A percentile compares a stretch with the other conserved stretches of the same genome.
Conservation (phyloP, 2,888 invertebrate species). For the Stramonita haemastoma region DNA sequence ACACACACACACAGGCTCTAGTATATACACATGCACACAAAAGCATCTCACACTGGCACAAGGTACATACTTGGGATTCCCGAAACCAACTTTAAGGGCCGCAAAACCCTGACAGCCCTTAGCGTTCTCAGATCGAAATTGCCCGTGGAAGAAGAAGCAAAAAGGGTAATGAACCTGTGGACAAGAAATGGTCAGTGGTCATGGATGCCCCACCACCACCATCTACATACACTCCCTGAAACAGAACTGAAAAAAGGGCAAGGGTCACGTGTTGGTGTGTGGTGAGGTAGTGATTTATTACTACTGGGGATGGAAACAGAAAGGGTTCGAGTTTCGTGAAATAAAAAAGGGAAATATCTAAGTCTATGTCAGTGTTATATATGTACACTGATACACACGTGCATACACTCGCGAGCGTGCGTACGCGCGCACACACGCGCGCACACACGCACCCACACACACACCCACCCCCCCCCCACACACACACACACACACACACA, state of each 20-base stretch:
- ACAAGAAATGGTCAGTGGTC: constrained; percentile 42
- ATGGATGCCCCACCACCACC: constrained; percentile 13
- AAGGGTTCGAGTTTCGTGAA: too few species aligned
- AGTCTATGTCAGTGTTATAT: too few species aligned
- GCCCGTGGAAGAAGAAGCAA: constrained; percentile 57
- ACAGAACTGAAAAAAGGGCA: background rate
- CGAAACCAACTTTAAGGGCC: constrained; percentile 99
- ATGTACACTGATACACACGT: too few species aligned
- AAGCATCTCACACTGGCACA: background rate
- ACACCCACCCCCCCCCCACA: background rate
- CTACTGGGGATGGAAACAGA: too few species aligned
- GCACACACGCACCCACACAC: background rate
- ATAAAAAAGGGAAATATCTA: too few species aligned
- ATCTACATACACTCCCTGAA: background rate
- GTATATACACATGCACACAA: background rate
- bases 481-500: background rate
- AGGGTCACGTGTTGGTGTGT: background rate
- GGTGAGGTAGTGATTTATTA: too few species aligned
- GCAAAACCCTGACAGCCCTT: constrained; percentile 99
- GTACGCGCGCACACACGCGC: background rate
- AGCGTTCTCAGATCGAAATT: constrained; percentile 97
- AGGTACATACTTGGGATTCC: constrained; percentile 99
- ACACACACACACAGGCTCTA: background rate
- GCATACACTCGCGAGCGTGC: background rate
- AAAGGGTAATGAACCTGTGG: constrained; percentile 73